Evolutionary conservation across 2,113 vertebrate genomes (phyloP).

Genomic region (Cebus imitator): DNA sequence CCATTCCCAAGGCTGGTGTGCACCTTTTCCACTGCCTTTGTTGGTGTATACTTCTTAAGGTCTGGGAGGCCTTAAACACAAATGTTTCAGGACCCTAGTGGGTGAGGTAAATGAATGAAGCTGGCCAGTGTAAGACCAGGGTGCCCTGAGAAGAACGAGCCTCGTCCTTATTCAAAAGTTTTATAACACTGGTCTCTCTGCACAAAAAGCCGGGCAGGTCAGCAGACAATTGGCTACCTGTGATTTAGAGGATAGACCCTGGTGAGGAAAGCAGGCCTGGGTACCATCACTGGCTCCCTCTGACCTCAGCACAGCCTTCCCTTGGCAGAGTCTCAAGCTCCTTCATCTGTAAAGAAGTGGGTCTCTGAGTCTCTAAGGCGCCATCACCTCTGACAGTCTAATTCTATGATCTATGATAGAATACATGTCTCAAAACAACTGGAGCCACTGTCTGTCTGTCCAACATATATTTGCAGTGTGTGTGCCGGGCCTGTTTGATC

Average conservation of each 20-base stretch:
- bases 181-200: neutral
- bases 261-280: neutral
- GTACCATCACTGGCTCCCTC: neutral
- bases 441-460: neutral
- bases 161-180: neutral
- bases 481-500: neutral
- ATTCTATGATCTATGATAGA: neutral
- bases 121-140: neutral
- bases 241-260: neutral
- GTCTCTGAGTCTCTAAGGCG: neutral
- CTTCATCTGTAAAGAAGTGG: neutral
- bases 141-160: neutral
- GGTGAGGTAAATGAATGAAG: constrained; percentile 32
- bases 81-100: neutral
- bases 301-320: neutral
- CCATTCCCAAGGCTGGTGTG: neutral
- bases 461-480: neutral
- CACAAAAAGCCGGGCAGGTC: neutral
- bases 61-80: neutral
- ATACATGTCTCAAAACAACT: neutral
- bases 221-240: neutral
- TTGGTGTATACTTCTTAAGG: neutral
- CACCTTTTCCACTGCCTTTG: neutral
- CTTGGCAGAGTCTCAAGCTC: neutral
- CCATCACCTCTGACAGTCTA: neutral